Evolutionary conservation across 2,888 invertebrate species (phyloP).

Genomic region (Apomyelois bistriatella): DNA sequence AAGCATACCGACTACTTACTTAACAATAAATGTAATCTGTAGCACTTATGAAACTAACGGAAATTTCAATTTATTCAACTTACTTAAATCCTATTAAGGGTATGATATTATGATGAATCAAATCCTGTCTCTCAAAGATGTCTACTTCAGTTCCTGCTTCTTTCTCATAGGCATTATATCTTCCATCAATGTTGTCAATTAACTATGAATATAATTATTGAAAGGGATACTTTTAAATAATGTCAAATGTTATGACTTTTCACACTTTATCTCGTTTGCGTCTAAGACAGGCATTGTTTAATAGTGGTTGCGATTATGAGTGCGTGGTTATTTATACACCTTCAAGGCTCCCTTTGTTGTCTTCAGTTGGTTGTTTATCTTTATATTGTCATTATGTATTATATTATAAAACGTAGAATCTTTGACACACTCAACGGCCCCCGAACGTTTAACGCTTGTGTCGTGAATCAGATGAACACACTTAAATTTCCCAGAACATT

Average conservation of each 20-base stretch:
- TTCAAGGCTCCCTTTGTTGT: too few species aligned
- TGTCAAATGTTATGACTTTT: slow-evolving; percentile 9
- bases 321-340: background rate
- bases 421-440: too few species aligned
- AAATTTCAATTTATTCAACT: slow-evolving; percentile 64
- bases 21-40: background rate
- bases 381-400: background rate
- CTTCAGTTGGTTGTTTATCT: background rate
- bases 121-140: slow-evolving; percentile 53
- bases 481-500: too few species aligned
- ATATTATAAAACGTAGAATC: background rate
- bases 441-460: too few species aligned
- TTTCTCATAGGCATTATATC: background rate
- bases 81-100: slow-evolving; percentile 51
- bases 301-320: background rate
- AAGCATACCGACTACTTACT: too few species aligned
- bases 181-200: background rate
- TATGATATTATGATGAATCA: slow-evolving; percentile 44
- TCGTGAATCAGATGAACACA: too few species aligned
- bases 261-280: background rate
- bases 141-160: slow-evolving; percentile 26
- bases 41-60: slow-evolving; percentile 48
- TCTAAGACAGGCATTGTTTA: slow-evolving; percentile 7
- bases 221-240: background rate
- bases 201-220: background rate